Evolutionary conservation across 2,888 invertebrate genomes (phyloP).

Genomic region (Baronia brevicornis): DNA sequence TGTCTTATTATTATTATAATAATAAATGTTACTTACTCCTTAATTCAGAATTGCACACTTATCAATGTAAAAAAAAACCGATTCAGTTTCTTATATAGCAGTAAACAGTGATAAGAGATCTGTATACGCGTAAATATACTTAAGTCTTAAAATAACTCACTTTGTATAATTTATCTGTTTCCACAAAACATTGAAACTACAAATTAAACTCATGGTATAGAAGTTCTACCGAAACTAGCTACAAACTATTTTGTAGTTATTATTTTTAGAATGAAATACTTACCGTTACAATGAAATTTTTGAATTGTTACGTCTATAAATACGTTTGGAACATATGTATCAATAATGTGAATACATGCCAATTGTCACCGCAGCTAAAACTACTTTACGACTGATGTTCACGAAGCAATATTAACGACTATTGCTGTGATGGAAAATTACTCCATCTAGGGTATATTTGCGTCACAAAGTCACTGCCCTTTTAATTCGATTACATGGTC

Average conservation of each 20-base stretch:
- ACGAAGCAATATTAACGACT: slow-evolving; percentile 15
- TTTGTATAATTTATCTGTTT: slow-evolving; percentile 5
- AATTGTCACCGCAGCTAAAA: slow-evolving; percentile 34
- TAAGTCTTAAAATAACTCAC: slow-evolving; percentile 6
- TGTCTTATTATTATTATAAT: no score
- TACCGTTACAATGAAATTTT: no score
- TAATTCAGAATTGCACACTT: slow-evolving; percentile 4
- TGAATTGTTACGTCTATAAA: no score
- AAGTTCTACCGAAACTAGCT: no score
- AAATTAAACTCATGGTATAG: slow-evolving; percentile 11
- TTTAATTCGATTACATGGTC: slow-evolving; percentile 19
- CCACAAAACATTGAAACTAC: slow-evolving; percentile 1
- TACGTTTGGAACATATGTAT: no score
- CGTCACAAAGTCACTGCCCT: slow-evolving; percentile 14
- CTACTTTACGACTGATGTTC: slow-evolving; percentile 32
- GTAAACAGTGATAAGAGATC: slow-evolving; percentile 21
- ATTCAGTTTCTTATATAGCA: slow-evolving; percentile 23
- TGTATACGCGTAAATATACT: slow-evolving; percentile 11
- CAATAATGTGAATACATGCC: slow-evolving; percentile 13
- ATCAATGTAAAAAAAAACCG: slow-evolving; percentile 17
- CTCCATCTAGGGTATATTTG: slow-evolving; percentile 18
- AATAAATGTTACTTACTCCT: slow-evolving; percentile 6
- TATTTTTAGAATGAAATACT: no score
- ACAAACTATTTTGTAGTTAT: no score
- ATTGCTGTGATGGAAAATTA: slow-evolving; percentile 38